phyloP scores from a whole-genome alignment of 2,113 vertebrate species.

The Potamarius usumacintae region DNA sequence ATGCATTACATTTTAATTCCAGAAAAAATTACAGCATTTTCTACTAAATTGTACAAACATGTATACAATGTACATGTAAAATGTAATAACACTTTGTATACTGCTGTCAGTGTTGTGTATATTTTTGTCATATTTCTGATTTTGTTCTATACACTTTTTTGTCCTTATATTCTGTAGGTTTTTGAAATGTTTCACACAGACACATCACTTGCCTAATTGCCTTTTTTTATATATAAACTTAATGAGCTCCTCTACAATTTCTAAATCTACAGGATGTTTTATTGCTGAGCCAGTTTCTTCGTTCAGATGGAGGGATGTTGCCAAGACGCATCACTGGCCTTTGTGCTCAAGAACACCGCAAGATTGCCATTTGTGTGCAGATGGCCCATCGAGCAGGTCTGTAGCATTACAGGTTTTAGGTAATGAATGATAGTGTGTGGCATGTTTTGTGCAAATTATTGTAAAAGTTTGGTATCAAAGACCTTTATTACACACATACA shows the following conservation, averaged over 20 bases:
- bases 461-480: neutral
- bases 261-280: constrained; percentile 82
- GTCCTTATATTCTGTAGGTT: neutral
- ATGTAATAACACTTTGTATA: neutral
- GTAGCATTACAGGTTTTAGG: neutral
- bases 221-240: neutral
- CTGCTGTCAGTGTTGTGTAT: neutral
- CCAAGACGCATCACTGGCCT: constrained; percentile 85
- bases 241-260: neutral
- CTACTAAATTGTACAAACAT: too few relatives aligned
- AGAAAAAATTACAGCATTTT: too few relatives aligned
- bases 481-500: neutral
- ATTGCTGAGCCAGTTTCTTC: constrained; percentile 93
- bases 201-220: neutral
- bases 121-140: neutral
- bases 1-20: too few relatives aligned
- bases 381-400: constrained; percentile 96
- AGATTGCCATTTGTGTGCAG: constrained; percentile 87
- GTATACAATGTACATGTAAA: neutral
- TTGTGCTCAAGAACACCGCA: constrained; percentile 89
- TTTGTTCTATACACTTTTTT: neutral
- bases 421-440: neutral
- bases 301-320: constrained; percentile 89
- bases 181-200: neutral
- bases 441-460: neutral